Evolutionary conservation across 1,140 invertebrate species (phyloP).

Genomic region (Atta colombica): DNA sequence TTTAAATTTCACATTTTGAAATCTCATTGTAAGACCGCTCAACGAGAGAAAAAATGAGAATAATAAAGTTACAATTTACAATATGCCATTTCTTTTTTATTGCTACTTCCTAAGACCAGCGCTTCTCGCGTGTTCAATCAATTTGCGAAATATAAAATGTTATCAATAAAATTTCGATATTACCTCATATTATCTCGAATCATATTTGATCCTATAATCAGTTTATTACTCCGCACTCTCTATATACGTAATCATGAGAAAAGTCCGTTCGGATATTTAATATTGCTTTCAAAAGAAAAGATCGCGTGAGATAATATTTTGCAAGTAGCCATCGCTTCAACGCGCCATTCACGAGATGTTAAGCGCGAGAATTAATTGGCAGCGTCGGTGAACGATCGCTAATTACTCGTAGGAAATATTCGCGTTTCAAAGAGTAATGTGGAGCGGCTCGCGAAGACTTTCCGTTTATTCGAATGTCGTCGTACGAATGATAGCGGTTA

Average conservation of each 20-base stretch:
- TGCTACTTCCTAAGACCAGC: too few relatives aligned
- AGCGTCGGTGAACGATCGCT: slow-evolving; percentile 1
- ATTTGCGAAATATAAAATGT: neutral
- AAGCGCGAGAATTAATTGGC: slow-evolving; percentile 3
- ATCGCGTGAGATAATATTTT: slow-evolving; percentile 1
- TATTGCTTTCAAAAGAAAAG: neutral
- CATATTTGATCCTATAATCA: neutral
- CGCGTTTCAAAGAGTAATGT: neutral
- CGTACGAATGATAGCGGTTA: too few relatives aligned
- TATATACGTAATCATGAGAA: neutral
- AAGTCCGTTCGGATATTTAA: neutral
- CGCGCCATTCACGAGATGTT: neutral
- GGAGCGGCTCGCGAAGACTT: neutral
- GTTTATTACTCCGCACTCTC: neutral
- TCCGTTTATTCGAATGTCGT: neutral
- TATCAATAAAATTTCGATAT: neutral
- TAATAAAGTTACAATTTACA: too few relatives aligned
- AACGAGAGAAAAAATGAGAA: too few relatives aligned
- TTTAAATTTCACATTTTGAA: too few relatives aligned
- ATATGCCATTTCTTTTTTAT: too few relatives aligned
- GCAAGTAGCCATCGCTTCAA: neutral
- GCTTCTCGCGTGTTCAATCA: neutral
- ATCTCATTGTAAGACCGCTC: too few relatives aligned
- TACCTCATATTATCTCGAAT: too few relatives aligned
- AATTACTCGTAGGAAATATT: neutral